Evolutionary conservation across 2,797 vertebrate species (phyloP).

Genomic region (Anguilla anguilla): DNA sequence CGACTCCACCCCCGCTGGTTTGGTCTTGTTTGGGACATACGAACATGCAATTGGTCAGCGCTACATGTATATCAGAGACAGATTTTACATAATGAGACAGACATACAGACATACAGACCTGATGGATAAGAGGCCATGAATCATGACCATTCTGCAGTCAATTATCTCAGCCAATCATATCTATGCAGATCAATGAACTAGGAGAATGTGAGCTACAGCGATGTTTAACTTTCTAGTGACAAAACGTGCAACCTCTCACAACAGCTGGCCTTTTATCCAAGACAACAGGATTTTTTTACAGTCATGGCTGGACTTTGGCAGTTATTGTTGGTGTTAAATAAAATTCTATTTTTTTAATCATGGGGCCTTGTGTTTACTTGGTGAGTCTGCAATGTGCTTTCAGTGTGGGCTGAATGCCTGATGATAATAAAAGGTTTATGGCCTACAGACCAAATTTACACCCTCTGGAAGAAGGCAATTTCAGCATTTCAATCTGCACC

Average conservation of each 20-base stretch:
- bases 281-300: not conserved
- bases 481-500: not conserved
- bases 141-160: not conserved
- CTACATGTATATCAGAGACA: not conserved
- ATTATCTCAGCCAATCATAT: not conserved
- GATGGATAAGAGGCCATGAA: too few relatives aligned
- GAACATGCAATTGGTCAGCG: too few relatives aligned
- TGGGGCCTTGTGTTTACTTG: not conserved
- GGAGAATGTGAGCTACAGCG: too few relatives aligned
- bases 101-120: not conserved
- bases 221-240: too few relatives aligned
- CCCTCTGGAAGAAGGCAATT: not conserved
- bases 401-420: not conserved
- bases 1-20: too few relatives aligned
- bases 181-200: too few relatives aligned
- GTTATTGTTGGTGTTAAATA: not conserved
- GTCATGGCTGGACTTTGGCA: not conserved
- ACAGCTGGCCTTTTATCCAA: not conserved
- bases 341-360: not conserved
- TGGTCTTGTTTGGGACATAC: too few relatives aligned
- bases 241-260: too few relatives aligned
- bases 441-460: not conserved
- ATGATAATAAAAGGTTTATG: not conserved
- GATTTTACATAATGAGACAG: not conserved
- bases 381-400: not conserved